phyloP scores from a whole-genome alignment of 2,797 vertebrate genomes.

The Sarcoramphus papa region DNA sequence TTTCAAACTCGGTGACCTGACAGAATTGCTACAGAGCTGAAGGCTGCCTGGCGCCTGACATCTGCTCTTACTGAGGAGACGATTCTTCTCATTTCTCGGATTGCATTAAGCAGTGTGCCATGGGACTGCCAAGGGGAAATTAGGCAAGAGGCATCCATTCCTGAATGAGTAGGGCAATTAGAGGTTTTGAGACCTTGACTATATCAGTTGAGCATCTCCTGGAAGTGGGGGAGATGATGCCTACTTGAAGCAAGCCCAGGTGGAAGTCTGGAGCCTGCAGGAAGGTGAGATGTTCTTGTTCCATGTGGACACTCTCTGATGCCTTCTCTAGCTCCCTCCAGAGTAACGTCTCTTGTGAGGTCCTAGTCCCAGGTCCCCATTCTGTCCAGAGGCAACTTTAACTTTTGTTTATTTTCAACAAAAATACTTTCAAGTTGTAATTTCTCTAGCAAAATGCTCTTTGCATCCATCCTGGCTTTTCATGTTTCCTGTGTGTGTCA shows the following conservation, averaged over 20 bases:
- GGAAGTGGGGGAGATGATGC: neutral
- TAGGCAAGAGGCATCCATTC: neutral
- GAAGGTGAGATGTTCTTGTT: neutral
- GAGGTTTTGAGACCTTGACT: neutral
- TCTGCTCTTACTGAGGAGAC: fast-evolving
- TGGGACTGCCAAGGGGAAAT: neutral
- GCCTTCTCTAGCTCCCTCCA: neutral
- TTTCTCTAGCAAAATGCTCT: neutral
- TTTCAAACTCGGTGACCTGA: neutral
- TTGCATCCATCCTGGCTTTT: neutral
- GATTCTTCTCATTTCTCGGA: fast-evolving
- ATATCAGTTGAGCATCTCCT: neutral
- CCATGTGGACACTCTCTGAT: neutral
- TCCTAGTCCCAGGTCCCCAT: neutral
- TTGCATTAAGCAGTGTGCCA: fast-evolving
- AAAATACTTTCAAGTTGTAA: neutral
- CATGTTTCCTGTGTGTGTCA: neutral
- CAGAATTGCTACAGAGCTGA: neutral
- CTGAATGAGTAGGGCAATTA: neutral
- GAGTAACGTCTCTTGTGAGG: no score
- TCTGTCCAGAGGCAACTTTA: neutral
- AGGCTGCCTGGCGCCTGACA: neutral
- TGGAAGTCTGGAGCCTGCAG: neutral
- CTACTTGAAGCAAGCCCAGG: neutral
- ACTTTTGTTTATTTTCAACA: neutral